phyloP scores from a whole-genome alignment of 1,140 invertebrate species.

The Xylocopa sonorina region DNA sequence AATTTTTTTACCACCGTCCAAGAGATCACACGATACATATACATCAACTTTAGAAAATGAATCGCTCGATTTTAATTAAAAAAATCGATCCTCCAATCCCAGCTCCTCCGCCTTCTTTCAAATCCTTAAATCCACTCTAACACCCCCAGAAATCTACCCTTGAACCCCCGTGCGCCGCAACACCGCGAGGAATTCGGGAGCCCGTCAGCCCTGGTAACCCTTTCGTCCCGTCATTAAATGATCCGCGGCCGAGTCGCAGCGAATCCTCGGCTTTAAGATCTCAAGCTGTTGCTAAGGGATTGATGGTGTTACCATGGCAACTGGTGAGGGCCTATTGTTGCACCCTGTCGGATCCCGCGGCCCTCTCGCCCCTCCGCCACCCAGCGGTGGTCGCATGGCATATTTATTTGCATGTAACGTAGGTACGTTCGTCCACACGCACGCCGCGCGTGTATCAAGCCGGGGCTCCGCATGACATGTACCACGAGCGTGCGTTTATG shows the following conservation, averaged over 20 bases:
- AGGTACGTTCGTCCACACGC: slow-evolving; percentile 65
- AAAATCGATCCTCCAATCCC: not conserved
- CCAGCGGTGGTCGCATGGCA: slow-evolving; percentile 78
- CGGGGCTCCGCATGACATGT: too few species aligned
- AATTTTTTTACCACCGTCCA: not conserved
- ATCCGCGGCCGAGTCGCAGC: slow-evolving; percentile 60
- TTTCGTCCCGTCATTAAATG: slow-evolving; percentile 62
- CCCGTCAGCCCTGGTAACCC: slow-evolving; percentile 12
- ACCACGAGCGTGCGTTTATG: slow-evolving; percentile 67
- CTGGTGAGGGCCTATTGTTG: slow-evolving; percentile 80
- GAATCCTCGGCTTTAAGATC: slow-evolving; percentile 81
- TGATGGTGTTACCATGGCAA: slow-evolving; percentile 81
- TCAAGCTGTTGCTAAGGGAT: slow-evolving; percentile 83
- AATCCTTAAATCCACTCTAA: not conserved
- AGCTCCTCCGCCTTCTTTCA: not conserved
- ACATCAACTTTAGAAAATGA: not conserved
- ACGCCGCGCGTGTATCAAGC: slow-evolving; percentile 53
- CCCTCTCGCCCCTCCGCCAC: slow-evolving; percentile 2
- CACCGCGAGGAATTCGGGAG: not conserved
- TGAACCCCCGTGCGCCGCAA: not conserved
- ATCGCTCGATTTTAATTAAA: not conserved
- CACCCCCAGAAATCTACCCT: not conserved
- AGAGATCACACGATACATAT: too few species aligned
- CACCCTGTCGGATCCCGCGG: slow-evolving; percentile 74
- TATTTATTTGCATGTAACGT: slow-evolving; percentile 80